These are phyloP conservation scores for Habrosyne pyritoides DNA, from an alignment of 2,888 invertebrate species.

Conservation along the genomic window DNA sequence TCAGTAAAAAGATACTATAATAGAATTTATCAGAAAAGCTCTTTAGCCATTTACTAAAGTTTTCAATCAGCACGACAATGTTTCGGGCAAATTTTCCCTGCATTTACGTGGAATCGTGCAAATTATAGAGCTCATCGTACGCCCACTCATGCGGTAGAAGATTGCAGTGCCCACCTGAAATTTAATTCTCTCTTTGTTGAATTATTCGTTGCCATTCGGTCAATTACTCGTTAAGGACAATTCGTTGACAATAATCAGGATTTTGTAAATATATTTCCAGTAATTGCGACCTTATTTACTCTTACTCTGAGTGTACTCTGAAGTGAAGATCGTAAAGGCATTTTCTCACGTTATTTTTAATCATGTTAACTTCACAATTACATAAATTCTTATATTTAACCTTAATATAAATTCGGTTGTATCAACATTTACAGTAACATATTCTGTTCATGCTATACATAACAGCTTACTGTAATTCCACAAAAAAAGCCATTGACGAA, in stretches of 20 bases:
- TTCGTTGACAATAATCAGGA: neutral
- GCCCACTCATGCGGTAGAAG: constrained; percentile 45
- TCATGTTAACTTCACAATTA: too few relatives aligned
- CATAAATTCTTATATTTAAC: too few relatives aligned
- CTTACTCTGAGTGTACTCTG: neutral
- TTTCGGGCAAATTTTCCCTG: constrained; percentile 34
- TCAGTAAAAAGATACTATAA: neutral
- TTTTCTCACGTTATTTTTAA: too few relatives aligned
- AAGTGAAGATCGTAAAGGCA: neutral
- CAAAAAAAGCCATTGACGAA: neutral
- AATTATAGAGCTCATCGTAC: constrained; percentile 54
- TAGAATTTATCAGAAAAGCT: neutral
- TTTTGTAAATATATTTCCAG: constrained; percentile 5
- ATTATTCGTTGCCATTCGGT: neutral
- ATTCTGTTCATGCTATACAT: too few relatives aligned
- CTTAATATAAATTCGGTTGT: too few relatives aligned
- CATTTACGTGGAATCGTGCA: constrained; percentile 45
- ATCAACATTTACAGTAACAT: too few relatives aligned
- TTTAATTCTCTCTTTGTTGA: constrained; percentile 1
- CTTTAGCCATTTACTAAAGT: constrained; percentile 32
- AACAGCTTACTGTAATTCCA: neutral
- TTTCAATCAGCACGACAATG: constrained; percentile 41
- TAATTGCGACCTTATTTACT: neutral
- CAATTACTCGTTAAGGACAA: constrained; percentile 4
- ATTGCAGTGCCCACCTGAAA: constrained; percentile 29